Base-by-base conservation (phyloP, 2,113 vertebrate species). In the Hippocampus zosterae region DNA sequence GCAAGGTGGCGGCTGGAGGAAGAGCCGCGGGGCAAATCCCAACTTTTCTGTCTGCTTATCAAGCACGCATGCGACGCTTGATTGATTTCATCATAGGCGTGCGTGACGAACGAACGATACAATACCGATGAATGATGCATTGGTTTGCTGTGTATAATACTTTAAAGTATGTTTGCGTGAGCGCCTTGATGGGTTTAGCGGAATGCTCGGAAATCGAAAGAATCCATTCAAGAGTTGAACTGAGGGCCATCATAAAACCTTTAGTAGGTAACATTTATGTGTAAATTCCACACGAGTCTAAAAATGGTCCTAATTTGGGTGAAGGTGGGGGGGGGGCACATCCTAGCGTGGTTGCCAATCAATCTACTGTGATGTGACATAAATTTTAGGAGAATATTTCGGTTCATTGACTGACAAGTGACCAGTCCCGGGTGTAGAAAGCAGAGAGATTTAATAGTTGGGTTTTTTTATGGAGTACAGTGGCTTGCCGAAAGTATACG, bases 1-100 rank as follows among this genome's bases (percentile, higher is more conserved):
- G 76, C 82, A 2, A 60, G 65, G 21, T 23, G 56, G 23, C 33
- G 53, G 16, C 21, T 57, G 29, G 64, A 48, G 44, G 50, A 74
- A 77, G 50, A 52, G 3, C 55, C 1, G 23, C 62, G 65, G 77
- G 69, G 59, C 42, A 64, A 56, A 50, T 62, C 62, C 15, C 11
- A 29, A 25, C 67, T 73, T 52, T 37, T 57, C 70, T 70, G 27
- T 70, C 68, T 69, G 29, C 64, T 41, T 25, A 64, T 23, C 62
- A 25, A 37, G 15, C 57, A 33, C 27, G 29, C 40, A 16, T 44
- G 63, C 15, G n/a, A 65, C 42, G 42, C n/a, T 46, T 46, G 15
- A 65, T 16, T 13, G 33, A 64, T 46, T 37, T 42, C 61, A 29
- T 1, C 8, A 3, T 40, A 65, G 52, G 57, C 67, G 9, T 29